Evolutionary conservation across 2,888 invertebrate species (phyloP), one percentile per base, ranked within the genome.

Genomic region (Phasia obesa): DNA sequence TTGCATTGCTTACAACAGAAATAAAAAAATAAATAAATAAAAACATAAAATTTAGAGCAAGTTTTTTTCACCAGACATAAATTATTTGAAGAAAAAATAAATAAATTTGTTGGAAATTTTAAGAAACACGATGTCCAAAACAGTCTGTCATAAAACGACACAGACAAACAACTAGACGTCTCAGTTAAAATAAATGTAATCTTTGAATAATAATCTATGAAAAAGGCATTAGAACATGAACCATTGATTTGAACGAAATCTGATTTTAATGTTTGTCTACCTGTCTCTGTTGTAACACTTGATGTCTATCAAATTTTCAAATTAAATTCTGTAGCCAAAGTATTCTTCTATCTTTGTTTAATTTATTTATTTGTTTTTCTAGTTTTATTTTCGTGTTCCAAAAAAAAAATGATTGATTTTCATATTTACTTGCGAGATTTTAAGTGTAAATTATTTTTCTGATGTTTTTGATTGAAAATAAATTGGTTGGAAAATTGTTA

Each of bases 1-100:
- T 81, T 77, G 76, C 67, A 81, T 73, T 55, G 62, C 27, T 27
- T 47, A 53, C 7, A 35, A 35, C 17, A 71, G 60, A 42, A 15
- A 47, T 0, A 47, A 64, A 19, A 57, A 42, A 44, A 17, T 38
- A 71, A 55, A 73, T 47, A 67, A 71, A 65, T 27, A 64, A 59
- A 23, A 23, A 55, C n/a, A 15, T 19, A 35, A 55, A 47, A 64
- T 70, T 71, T 69, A 60, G 77, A 77, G 9, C 62, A 77, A n/a
- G 17, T 49, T 44, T 1, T 42, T 27, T 21, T 19, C 11, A 59
- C 11, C 11, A 38, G 25, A 38, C 6, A 21, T 21, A 15, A 13
- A n/a, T n/a, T 13, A 13, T 42, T 42, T 4, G 3, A 42, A 42
- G 3, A 4, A 42, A 42, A 42, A 42, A n/a, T 13, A 4, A 13